phyloP scores from a whole-genome alignment of 2,797 vertebrate species.

The Smutsia gigantea region DNA sequence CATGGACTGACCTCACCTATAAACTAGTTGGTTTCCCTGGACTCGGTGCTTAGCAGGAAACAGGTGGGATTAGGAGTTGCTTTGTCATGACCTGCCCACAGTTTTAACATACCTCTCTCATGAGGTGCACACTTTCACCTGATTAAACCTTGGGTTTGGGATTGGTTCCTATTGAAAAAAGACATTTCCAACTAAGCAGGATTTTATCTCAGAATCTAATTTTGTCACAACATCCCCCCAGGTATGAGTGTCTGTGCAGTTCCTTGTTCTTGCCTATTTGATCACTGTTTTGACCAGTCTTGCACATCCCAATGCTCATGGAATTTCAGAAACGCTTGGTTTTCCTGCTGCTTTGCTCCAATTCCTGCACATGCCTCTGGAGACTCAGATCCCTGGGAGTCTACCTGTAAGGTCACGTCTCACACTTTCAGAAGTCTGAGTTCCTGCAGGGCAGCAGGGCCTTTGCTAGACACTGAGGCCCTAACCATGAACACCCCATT shows the following conservation, averaged over 20 bases:
- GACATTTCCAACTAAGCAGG: not conserved
- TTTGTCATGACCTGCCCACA: not conserved
- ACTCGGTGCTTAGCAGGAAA: not conserved
- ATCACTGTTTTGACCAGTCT: not conserved
- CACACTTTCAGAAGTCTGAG: not conserved
- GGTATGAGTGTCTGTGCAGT: not conserved
- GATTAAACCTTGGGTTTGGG: not conserved
- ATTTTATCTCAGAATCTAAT: not conserved
- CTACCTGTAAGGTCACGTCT: not conserved
- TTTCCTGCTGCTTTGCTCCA: not conserved
- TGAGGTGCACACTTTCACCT: not conserved
- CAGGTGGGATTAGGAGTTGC: not conserved
- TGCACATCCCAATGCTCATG: not conserved
- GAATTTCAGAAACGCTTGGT: not conserved
- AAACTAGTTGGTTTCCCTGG: not conserved
- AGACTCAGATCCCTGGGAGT: not conserved
- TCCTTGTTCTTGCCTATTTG: not conserved
- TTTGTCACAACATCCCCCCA: not conserved
- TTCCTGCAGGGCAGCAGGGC: not conserved
- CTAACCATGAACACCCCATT: not conserved
- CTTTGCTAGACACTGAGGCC: not conserved
- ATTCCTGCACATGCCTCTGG: not conserved
- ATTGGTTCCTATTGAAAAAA: not conserved
- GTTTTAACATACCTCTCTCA: not conserved
- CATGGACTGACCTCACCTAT: not conserved